Percentiles rank a stretch among this genome's conserved stretches.
Conservation (phyloP, 1,140 invertebrate species). For the Lepidurus apus region DNA sequence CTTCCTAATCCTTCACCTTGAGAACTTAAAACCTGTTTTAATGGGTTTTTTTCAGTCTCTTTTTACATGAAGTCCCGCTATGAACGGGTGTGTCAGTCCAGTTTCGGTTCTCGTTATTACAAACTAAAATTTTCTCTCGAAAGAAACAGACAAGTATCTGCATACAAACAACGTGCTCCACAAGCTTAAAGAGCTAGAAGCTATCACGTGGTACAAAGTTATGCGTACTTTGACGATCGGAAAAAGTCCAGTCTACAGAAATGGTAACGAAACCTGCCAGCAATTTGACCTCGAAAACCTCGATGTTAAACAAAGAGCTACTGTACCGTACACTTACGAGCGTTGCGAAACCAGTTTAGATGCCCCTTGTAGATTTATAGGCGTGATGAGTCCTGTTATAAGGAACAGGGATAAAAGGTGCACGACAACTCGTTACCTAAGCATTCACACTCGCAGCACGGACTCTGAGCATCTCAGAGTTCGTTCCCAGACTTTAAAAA, state of each 20-base stretch:
- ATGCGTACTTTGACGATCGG: background rate
- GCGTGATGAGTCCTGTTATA: constrained; percentile 8
- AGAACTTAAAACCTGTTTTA: too few species aligned
- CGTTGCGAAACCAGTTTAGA: constrained; percentile 9
- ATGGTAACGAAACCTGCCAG: background rate
- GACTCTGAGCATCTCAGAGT: background rate
- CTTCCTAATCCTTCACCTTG: too few species aligned
- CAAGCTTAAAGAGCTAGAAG: background rate
- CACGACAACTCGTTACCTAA: background rate
- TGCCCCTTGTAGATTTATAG: constrained; percentile 11
- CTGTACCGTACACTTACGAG: background rate
- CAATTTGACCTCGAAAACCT: background rate
- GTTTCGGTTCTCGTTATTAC: too few species aligned
- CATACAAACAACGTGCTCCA: too few species aligned
- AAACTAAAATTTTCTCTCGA: too few species aligned
- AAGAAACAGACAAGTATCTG: too few species aligned
- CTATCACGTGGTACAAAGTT: background rate
- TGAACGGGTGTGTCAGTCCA: too few species aligned
- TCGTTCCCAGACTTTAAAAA: background rate
- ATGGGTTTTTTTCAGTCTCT: too few species aligned
- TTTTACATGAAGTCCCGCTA: too few species aligned
- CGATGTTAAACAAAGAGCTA: background rate
- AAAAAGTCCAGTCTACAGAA: background rate
- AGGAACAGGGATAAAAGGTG: background rate
- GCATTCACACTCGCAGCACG: background rate